Conservation (phyloP, 2,797 vertebrate genomes). For the Acestrorhynchus altus region DNA sequence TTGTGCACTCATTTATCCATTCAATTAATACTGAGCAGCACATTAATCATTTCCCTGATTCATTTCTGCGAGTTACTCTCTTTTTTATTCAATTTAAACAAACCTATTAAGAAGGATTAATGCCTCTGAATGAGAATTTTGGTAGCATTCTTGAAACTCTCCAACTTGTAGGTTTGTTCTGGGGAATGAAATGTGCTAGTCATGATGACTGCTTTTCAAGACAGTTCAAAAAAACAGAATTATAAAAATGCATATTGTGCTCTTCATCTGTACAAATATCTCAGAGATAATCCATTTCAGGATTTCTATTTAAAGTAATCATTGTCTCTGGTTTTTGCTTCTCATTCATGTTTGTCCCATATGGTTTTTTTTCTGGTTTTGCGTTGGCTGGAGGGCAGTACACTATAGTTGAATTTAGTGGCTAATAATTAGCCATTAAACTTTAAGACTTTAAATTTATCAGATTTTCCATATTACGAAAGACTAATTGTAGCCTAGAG, state of each 20-base stretch:
- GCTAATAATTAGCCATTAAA: constrained; percentile 48
- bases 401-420: constrained; percentile 30
- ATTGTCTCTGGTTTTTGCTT: constrained; percentile 13
- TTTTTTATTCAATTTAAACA: constrained; percentile 80
- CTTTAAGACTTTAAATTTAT: constrained; percentile 61
- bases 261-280: constrained; percentile 29
- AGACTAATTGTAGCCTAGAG: constrained; percentile 81
- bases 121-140: constrained; percentile 76
- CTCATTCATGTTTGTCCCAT: not conserved
- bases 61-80: constrained; percentile 70
- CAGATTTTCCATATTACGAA: constrained; percentile 71
- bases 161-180: constrained; percentile 72
- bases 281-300: constrained; percentile 24
- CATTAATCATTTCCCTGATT: constrained; percentile 78
- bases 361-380: constrained; percentile 25
- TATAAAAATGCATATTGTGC: too few species aligned
- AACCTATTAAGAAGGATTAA: constrained; percentile 83
- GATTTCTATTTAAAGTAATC: constrained; percentile 35
- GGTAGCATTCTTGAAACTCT: constrained; percentile 76
- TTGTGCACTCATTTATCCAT: constrained; percentile 74
- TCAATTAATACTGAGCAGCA: constrained; percentile 75
- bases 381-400: constrained; percentile 16
- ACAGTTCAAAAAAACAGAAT: constrained; percentile 52
- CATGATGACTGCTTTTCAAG: constrained; percentile 72
- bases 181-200: constrained; percentile 75